These are phyloP conservation scores for Recurvirostra avosetta DNA, from an alignment of 2,113 vertebrate genomes.

Conservation along the genomic window DNA sequence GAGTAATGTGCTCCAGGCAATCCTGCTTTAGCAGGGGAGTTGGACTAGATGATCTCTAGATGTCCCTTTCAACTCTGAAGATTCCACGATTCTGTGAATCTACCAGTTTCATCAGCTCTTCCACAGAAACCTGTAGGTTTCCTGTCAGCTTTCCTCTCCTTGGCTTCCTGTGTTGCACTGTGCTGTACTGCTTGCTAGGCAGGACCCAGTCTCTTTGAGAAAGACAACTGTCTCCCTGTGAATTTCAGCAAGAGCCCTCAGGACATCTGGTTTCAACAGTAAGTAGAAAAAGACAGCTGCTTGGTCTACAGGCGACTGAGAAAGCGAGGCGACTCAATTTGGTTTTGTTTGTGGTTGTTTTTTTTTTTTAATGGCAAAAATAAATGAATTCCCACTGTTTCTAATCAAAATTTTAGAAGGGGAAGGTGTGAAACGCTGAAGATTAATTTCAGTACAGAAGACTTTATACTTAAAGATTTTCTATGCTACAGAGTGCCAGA, in stretches of 20 bases:
- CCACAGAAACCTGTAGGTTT: background rate
- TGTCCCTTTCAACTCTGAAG: too few relatives aligned
- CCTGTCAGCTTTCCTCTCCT: background rate
- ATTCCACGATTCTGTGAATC: too few relatives aligned
- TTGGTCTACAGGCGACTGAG: background rate
- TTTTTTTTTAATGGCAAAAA: background rate
- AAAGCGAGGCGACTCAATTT: background rate
- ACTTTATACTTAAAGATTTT: background rate
- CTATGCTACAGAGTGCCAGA: background rate
- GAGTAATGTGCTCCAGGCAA: background rate
- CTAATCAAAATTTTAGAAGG: background rate
- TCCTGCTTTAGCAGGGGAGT: too few relatives aligned
- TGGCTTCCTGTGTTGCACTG: rapidly evolving
- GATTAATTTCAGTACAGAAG: background rate
- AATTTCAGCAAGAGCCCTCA: background rate
- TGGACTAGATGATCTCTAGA: too few relatives aligned
- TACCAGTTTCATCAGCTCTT: background rate
- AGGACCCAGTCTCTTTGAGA: background rate
- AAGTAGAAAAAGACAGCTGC: background rate
- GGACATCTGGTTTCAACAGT: background rate
- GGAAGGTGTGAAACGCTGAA: background rate
- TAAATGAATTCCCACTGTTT: background rate
- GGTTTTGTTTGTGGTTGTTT: background rate
- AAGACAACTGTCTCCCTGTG: background rate
- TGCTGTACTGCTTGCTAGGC: background rate